A percentile compares a stretch with the other conserved stretches of the same genome.
These are phyloP conservation scores for Pissodes strobi DNA, from an alignment of 1,140 invertebrate genomes.

Conservation along the genomic window DNA sequence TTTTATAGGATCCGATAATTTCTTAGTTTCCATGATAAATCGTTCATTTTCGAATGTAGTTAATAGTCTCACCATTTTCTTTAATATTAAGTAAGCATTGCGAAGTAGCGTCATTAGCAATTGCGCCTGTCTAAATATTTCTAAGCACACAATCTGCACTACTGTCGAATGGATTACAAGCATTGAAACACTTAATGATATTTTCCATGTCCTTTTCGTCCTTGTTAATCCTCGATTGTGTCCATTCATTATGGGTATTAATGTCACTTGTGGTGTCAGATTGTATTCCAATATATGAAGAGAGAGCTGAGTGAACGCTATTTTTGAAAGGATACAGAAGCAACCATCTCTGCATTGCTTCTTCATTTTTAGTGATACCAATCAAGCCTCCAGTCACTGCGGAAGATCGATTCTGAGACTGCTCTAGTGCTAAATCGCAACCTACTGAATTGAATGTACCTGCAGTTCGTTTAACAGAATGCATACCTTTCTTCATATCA, in stretches of 20 bases:
- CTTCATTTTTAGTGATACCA: conserved; percentile 43
- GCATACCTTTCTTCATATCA: conserved; percentile 43
- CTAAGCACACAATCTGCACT: no score
- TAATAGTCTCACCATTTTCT: conserved; percentile 29
- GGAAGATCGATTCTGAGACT: conserved; percentile 37
- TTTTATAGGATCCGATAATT: conserved; percentile 30
- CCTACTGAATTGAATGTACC: conserved; percentile 40
- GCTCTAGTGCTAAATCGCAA: conserved; percentile 32
- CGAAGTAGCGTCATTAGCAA: conserved; percentile 26
- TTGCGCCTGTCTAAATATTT: no score
- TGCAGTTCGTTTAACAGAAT: conserved; percentile 38
- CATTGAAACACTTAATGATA: no score
- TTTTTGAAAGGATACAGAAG: conserved; percentile 43
- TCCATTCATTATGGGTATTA: conserved; percentile 47
- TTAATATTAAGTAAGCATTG: conserved; percentile 35
- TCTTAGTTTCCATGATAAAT: conserved; percentile 32
- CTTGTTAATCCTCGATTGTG: no score
- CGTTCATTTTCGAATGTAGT: conserved; percentile 32
- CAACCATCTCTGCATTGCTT: conserved; percentile 37
- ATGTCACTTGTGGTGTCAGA: conserved; percentile 39
- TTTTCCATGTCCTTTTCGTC: no score
- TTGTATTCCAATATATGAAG: conserved; percentile 34
- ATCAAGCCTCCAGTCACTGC: conserved; percentile 44
- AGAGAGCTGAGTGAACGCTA: conserved; percentile 31
- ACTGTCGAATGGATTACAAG: no score